These are phyloP conservation scores for Styela clava DNA, from an alignment of 23 tunicate species.

Conservation along the genomic window DNA sequence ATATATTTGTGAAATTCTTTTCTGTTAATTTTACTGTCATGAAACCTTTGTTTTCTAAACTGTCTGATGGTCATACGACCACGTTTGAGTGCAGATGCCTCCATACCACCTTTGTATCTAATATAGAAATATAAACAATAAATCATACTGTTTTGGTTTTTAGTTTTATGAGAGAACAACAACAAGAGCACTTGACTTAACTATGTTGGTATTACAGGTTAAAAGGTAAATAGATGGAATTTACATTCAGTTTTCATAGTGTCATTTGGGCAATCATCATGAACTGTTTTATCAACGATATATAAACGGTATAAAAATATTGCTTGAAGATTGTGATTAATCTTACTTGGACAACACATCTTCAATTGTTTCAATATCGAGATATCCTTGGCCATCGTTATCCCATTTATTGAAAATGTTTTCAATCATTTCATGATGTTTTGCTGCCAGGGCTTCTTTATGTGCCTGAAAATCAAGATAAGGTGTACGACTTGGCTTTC, in stretches of 20 bases:
- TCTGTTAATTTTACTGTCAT: constrained; percentile 51
- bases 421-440: constrained; percentile 79
- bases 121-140: background rate
- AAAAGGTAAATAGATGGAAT: background rate
- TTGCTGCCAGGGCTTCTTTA: constrained; percentile 60
- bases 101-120: constrained; percentile 89
- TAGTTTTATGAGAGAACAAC: too few species aligned
- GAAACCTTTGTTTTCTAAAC: constrained; percentile 43
- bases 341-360: constrained; percentile 70
- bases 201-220: too few species aligned
- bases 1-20: constrained; percentile 71
- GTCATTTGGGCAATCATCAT: too few species aligned
- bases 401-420: constrained; percentile 81
- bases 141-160: too few species aligned
- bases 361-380: constrained; percentile 72
- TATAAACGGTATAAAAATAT: too few species aligned
- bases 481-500: background rate
- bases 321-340: too few species aligned
- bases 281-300: too few species aligned
- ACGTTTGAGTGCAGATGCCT: constrained; percentile 61
- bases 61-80: constrained; percentile 59
- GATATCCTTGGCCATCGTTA: constrained; percentile 78
- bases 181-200: too few species aligned
- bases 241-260: too few species aligned
- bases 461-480: constrained; percentile 44